These are phyloP conservation scores for Drosophila flavopinicola DNA, from an alignment of 2,888 invertebrate genomes.

Conservation along the genomic window DNA sequence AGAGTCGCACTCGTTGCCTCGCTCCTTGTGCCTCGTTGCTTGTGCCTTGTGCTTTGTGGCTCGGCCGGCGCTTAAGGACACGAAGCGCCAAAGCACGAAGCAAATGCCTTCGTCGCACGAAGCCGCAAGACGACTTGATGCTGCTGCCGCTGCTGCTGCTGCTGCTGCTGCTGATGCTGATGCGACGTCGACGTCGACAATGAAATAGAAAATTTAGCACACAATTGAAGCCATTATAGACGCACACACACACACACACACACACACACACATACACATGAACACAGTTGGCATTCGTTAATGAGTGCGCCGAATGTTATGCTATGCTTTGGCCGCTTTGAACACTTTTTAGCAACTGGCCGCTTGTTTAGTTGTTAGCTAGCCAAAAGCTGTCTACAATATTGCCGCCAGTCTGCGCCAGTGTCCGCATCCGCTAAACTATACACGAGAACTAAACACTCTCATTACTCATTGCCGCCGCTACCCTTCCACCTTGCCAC, in stretches of 20 bases:
- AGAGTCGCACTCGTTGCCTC: slow-evolving; percentile 30
- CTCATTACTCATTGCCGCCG: slow-evolving; percentile 67
- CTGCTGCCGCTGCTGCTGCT: slow-evolving; percentile 14
- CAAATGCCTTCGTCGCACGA: slow-evolving; percentile 33
- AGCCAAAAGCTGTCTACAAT: slow-evolving; percentile 17
- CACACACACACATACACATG: slow-evolving; percentile 1
- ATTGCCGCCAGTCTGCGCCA: slow-evolving; percentile 20
- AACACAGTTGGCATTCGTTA: slow-evolving; percentile 26
- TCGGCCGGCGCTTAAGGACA: slow-evolving; percentile 27
- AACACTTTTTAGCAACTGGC: slow-evolving; percentile 20
- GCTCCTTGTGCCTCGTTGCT: slow-evolving; percentile 8
- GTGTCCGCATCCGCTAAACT: slow-evolving; percentile 58
- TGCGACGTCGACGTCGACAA: slow-evolving; percentile 50
- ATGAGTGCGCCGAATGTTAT: slow-evolving; percentile 62
- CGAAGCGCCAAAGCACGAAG: slow-evolving; percentile 45
- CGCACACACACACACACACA: slow-evolving; percentile 28
- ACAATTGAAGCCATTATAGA: slow-evolving; percentile 71
- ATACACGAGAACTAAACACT: slow-evolving; percentile 70
- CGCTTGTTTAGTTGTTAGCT: slow-evolving; percentile 9
- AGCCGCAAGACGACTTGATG: slow-evolving; percentile 36
- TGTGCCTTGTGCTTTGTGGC: slow-evolving; percentile 20
- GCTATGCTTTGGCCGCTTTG: slow-evolving; percentile 49
- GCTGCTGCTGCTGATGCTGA: slow-evolving; percentile 18
- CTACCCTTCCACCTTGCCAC: not conserved
- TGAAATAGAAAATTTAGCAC: slow-evolving; percentile 78